Evolutionary conservation across 2,113 vertebrate species (phyloP).

Genomic region (Trematocara variabile): DNA sequence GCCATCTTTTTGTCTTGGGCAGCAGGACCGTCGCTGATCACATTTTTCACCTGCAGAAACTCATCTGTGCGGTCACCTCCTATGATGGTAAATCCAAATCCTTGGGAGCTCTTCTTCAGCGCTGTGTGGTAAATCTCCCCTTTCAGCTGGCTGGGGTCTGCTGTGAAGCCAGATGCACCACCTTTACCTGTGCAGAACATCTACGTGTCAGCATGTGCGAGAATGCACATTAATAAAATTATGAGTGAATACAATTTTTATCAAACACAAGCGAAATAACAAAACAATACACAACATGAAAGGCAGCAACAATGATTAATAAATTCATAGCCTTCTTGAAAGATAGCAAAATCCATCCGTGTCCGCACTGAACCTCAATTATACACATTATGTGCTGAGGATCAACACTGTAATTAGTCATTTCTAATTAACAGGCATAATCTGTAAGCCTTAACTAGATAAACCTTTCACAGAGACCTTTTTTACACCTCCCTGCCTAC

Average conservation of each 20-base stretch:
- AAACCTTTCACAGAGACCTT: slow-evolving; percentile 10
- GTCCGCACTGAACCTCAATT: slow-evolving; percentile 27
- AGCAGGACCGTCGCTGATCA: slow-evolving; percentile 89
- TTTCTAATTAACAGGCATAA: slow-evolving; percentile 34
- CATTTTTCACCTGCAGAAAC: slow-evolving; percentile 96
- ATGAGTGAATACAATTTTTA: background rate
- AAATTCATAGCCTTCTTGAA: slow-evolving; percentile 2
- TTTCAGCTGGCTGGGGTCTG: slow-evolving; percentile 88
- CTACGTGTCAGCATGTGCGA: background rate
- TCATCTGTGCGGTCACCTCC: slow-evolving; percentile 94
- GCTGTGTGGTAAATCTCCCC: slow-evolving; percentile 86
- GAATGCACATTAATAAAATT: background rate
- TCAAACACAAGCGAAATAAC: background rate
- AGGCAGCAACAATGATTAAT: background rate
- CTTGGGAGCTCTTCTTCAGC: slow-evolving; percentile 89
- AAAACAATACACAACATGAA: background rate
- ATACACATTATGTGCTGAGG: slow-evolving; percentile 15
- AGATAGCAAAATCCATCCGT: slow-evolving; percentile 1
- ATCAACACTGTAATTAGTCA: slow-evolving; percentile 39
- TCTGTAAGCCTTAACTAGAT: slow-evolving; percentile 16
- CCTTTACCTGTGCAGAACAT: slow-evolving; percentile 56
- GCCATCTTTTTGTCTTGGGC: slow-evolving; percentile 93
- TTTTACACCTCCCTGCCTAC: background rate
- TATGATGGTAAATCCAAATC: slow-evolving; percentile 96
- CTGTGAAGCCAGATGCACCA: slow-evolving; percentile 80